Evolutionary conservation across 2,113 vertebrate genomes (phyloP).

Genomic region (Hemiscyllium ocellatum): DNA sequence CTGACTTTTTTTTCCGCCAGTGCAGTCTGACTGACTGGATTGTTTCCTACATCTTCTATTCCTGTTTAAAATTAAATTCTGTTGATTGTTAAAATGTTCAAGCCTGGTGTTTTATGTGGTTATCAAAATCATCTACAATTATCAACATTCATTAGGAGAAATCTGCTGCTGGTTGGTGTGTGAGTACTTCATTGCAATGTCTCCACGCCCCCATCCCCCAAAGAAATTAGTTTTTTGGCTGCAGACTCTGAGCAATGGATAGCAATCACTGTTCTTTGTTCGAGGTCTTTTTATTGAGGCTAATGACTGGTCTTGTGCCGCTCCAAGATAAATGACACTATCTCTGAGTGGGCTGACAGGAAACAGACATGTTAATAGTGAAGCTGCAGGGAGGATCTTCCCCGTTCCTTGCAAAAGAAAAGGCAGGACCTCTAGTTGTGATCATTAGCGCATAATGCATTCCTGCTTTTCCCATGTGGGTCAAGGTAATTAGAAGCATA

Average conservation of each 20-base stretch:
- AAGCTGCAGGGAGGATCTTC: slow-evolving; percentile 67
- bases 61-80: slow-evolving; percentile 21
- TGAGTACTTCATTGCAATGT: neutral
- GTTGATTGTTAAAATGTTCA: neutral
- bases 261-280: slow-evolving; percentile 67
- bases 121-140: neutral
- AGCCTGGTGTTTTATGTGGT: neutral
- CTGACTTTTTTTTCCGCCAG: slow-evolving; percentile 2
- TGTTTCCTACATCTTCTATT: neutral
- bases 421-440: slow-evolving; percentile 59
- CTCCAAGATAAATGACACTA: slow-evolving; percentile 74
- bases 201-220: slow-evolving; percentile 10
- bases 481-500: slow-evolving; percentile 52
- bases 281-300: slow-evolving; percentile 68
- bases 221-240: slow-evolving; percentile 48
- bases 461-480: slow-evolving; percentile 55
- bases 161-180: neutral
- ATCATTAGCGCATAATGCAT: slow-evolving; percentile 64
- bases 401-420: slow-evolving; percentile 58
- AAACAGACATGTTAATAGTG: slow-evolving; percentile 76
- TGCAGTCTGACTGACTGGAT: neutral
- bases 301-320: slow-evolving; percentile 73
- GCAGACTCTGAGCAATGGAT: slow-evolving; percentile 51
- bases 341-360: slow-evolving; percentile 76
- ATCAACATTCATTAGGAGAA: neutral